Percentiles rank a stretch among this genome's conserved stretches.
Conservation (phyloP, 1,140 invertebrate species). For the Chrysomallon squamiferum region DNA sequence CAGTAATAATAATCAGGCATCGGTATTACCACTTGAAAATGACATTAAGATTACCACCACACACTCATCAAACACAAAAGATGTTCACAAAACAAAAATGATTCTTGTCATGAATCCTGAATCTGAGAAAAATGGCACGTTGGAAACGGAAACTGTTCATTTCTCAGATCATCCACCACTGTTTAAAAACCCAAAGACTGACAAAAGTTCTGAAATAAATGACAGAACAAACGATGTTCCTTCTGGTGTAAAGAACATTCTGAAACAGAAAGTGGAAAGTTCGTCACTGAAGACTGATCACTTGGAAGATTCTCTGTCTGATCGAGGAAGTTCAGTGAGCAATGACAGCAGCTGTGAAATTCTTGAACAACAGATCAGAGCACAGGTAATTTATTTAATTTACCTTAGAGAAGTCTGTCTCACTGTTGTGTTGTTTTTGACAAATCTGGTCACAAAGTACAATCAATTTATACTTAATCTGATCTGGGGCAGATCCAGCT, state of each 20-base stretch:
- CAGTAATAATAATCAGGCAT: neutral
- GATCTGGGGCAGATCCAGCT: no score
- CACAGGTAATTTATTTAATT: conserved; percentile 10
- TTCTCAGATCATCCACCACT: conserved; percentile 27
- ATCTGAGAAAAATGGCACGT: neutral
- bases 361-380: conserved; percentile 10
- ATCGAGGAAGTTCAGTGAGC: conserved; percentile 8
- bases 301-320: neutral
- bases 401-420: neutral
- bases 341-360: conserved; percentile 12
- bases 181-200: conserved; percentile 12
- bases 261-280: no score
- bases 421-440: no score
- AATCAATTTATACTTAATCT: no score
- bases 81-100: neutral
- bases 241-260: no score
- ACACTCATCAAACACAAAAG: neutral
- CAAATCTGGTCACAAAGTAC: no score
- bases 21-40: neutral
- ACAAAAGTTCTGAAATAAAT: neutral
- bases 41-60: neutral
- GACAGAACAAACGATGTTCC: neutral
- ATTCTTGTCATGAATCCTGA: neutral
- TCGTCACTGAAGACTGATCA: no score
- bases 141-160: conserved; percentile 32